Evolutionary conservation across 2,113 vertebrate species (phyloP), one percentile per base, ranked within the genome.

Genomic region (Trachemys scripta): DNA sequence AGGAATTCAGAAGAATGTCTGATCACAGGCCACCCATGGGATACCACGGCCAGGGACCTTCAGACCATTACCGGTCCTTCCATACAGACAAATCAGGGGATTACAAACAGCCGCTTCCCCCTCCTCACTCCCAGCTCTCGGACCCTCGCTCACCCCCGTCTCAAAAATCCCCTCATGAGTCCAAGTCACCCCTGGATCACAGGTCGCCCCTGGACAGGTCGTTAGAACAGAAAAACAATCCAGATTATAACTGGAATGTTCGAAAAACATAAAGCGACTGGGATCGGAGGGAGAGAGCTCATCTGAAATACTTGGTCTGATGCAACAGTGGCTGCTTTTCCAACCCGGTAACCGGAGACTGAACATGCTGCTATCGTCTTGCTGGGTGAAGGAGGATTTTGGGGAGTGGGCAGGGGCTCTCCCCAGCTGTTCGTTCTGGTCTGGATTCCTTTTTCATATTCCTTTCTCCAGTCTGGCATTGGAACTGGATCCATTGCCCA

Each of bases 111-210:
- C 98, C 98, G 75, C 98, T 99, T 14, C 98, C 98, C 42, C 97
- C 98, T 1, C 56, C 98, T 65, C 98, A 98, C 94, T 97, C 98
- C 1, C 86, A 98, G 0, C 97, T 98, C 89, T 97, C 98, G 72
- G 99, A 99, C 95, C 99, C 99, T 51, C 99, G 99, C 86, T 99
- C 99, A 0, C 99, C 99, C 5, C 99, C 99, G 91, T 98, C 98
- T 45, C 99, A 99, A 98, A 99, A 99, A 96, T 99, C 99, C 50
- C 99, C 99, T 1, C 99, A 99, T 1, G 99, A 99, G 81, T 98
- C 99, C 27, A 99, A 99, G 97, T 99, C 99, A 1, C 99, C 99
- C 2, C 98, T 98, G 0, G 98, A 98, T 95, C 98, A 98, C 54
- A 97, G 98, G 84, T 98, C 98, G 87, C 98, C 98, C 78, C 92